phyloP scores from a whole-genome alignment of 2,888 invertebrate genomes.

The Brachynemurus nebulosus region DNA sequence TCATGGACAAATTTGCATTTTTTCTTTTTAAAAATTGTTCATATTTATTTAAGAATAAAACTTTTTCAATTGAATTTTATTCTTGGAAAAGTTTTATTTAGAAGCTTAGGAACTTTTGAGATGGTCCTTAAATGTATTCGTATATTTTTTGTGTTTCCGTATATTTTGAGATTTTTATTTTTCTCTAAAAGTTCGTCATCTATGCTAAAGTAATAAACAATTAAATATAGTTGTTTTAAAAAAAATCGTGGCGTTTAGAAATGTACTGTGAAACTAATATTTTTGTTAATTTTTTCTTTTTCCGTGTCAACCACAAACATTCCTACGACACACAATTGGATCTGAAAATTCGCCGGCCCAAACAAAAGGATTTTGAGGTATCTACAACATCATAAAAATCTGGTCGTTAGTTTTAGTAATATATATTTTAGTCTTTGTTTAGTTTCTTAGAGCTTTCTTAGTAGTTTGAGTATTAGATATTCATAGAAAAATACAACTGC shows the following conservation, averaged over 20 bases:
- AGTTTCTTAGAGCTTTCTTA: constrained; percentile 31
- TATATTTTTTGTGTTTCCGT: constrained; percentile 3
- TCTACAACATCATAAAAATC: constrained; percentile 26
- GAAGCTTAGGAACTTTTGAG: constrained; percentile 78
- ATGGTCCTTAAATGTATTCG: constrained; percentile 62
- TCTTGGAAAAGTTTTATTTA: constrained; percentile 12
- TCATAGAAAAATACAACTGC: no score
- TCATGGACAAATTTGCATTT: constrained; percentile 21
- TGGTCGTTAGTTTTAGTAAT: constrained; percentile 21
- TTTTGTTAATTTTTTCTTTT: constrained; percentile 47
- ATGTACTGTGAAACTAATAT: constrained; percentile 45
- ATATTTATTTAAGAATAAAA: constrained; percentile 9
- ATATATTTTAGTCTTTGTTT: constrained; percentile 29
- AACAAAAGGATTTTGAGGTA: constrained; percentile 81
- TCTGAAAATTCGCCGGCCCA: constrained; percentile 38
- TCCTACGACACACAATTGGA: constrained; percentile 40
- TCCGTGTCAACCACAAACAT: constrained; percentile 20
- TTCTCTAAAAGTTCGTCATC: no score
- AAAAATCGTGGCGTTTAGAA: constrained; percentile 8
- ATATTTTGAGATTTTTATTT: no score
- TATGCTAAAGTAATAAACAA: no score
- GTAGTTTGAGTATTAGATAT: no score
- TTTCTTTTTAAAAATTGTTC: background rate
- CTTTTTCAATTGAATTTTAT: constrained; percentile 19
- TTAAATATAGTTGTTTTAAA: no score